Percentiles rank a stretch among this genome's conserved stretches.
These are phyloP conservation scores for Telenomus remus DNA, from an alignment of 1,140 invertebrate genomes.

Conservation along the genomic window DNA sequence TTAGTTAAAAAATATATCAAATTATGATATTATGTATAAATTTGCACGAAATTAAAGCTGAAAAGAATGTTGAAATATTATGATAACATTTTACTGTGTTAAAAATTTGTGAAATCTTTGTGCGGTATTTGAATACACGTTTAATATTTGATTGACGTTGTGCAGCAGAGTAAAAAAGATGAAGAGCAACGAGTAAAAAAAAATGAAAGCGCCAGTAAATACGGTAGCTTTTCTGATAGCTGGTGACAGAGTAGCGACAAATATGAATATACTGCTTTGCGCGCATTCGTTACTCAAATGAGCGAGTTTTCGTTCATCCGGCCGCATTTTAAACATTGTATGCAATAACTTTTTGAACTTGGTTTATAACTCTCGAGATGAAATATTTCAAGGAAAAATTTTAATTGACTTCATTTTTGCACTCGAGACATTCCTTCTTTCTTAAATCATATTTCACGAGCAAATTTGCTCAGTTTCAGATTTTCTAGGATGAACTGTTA, in stretches of 20 bases:
- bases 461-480: not conserved
- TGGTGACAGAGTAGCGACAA: constrained; percentile 45
- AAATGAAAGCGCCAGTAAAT: constrained; percentile 39
- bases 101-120: constrained; percentile 20
- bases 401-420: constrained; percentile 16
- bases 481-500: no score
- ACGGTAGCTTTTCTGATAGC: constrained; percentile 36
- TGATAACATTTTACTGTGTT: constrained; percentile 4
- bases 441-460: no score
- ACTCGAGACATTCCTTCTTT: no score
- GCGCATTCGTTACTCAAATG: constrained; percentile 34
- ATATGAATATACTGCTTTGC: constrained; percentile 40
- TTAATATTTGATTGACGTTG: constrained; percentile 38
- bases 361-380: no score
- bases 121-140: constrained; percentile 22
- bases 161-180: constrained; percentile 10
- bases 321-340: constrained; percentile 20
- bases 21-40: no score
- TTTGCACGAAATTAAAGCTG: no score
- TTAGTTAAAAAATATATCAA: no score
- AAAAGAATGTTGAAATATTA: no score
- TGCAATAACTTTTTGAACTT: constrained; percentile 23
- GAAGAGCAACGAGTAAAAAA: constrained; percentile 15
- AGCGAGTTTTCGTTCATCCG: constrained; percentile 26
- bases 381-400: constrained; percentile 5